Base-by-base conservation (phyloP, 1,140 invertebrate genomes). In the Drosophila yakuba region DNA sequence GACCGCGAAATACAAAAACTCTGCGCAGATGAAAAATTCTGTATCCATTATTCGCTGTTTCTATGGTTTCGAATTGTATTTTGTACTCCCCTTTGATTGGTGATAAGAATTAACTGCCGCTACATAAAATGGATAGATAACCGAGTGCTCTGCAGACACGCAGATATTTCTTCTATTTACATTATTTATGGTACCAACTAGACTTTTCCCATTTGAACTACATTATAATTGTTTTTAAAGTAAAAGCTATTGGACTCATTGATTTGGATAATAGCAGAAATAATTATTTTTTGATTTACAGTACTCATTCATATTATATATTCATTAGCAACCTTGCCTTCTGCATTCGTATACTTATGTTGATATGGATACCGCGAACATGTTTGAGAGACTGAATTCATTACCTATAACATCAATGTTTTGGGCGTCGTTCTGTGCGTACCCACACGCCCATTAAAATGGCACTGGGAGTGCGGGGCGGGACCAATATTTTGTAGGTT, bases 31-130 rank as follows among this genome's bases (percentile, higher is more conserved):
- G 38, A 54, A 68, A 50, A 52, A 15, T 6, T 68, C 36, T 44
- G 60, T 68, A 68, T 36, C 47, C 44, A 20, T 15, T 44, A 60
- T 45, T 62, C 50, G 64, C 66, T 66, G 64, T 68, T 66, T 64
- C 47, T 28, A 68, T 66, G 64, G 60, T 68, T 68, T 41, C 38
- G n/a, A 50, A 64, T 36, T 43, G 11, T 63, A 64, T 44, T 66
- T 51, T 28, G 15, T 36, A 50, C 43, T 63, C 25, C 59, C 63
- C 60, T 32, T 44, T 51, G 10, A 12, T 17, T 43, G 45, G 38
- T 66, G 64, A 68, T 68, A 68, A 64, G 60, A 35, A 20, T n/a
- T 36, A 23, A 41, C 32, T 23, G 43, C 41, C 20, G 20, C 20
- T 15, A 67, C 59, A 64, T 10, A 35, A n/a, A 35, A 47, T 63